Percentiles rank a stretch among this genome's conserved stretches.
Evolutionary conservation across 2,113 vertebrate genomes (phyloP).

Genomic region (Pygoscelis antarcticus): DNA sequence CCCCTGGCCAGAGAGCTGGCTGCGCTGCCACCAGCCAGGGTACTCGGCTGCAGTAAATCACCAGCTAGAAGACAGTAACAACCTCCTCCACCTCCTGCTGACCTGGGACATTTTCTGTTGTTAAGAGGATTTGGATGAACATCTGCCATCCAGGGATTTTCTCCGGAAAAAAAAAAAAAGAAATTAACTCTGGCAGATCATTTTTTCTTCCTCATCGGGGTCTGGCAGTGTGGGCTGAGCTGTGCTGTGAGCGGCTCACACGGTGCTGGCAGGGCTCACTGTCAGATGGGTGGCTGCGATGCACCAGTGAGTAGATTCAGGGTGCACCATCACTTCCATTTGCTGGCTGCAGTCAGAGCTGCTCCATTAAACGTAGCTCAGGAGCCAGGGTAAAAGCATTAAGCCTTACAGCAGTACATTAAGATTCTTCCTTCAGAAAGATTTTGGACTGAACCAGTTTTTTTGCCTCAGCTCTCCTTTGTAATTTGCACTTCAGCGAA

Average conservation of each 20-base stretch:
- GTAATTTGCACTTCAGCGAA: background rate
- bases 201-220: background rate
- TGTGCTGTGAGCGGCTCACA: accelerated
- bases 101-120: background rate
- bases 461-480: background rate
- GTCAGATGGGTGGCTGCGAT: background rate
- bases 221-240: background rate
- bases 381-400: background rate
- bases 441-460: background rate
- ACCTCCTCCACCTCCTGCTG: background rate
- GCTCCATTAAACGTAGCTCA: background rate
- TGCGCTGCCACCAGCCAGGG: background rate
- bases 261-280: background rate
- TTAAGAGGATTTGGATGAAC: slow-evolving; percentile 55
- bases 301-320: background rate
- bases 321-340: background rate
- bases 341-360: background rate
- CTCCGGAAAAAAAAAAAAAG: background rate
- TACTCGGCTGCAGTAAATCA: background rate
- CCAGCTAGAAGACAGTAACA: background rate
- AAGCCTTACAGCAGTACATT: background rate
- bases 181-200: background rate
- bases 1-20: background rate
- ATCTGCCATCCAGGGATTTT: slow-evolving; percentile 53
- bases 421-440: background rate